A percentile compares a stretch with the other conserved stretches of the same genome.
These are phyloP conservation scores for Sebastes glaucus DNA, from an alignment of 2,797 vertebrate genomes.

Conservation along the genomic window DNA sequence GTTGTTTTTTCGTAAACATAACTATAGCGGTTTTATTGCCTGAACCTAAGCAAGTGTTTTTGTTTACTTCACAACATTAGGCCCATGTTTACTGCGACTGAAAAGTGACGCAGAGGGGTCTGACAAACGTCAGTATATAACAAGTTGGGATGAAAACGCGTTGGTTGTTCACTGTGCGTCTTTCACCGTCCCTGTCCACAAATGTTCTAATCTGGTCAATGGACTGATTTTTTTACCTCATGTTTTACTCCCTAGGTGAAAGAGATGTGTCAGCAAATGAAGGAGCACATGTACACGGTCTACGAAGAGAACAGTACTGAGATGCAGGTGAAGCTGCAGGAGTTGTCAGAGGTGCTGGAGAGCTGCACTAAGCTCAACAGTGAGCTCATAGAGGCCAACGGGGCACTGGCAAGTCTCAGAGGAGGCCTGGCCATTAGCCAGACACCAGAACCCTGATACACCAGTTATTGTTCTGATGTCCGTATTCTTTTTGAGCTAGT, in stretches of 20 bases:
- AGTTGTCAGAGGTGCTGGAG: conserved; percentile 66
- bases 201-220: neutral
- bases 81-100: too few relatives aligned
- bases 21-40: too few relatives aligned
- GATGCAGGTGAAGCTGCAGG: conserved; percentile 70
- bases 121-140: too few relatives aligned
- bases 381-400: conserved; percentile 67
- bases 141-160: too few relatives aligned
- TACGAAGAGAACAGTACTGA: conserved; percentile 69
- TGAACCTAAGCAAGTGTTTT: too few relatives aligned
- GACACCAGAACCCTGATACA: conserved; percentile 8
- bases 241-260: conserved; percentile 42
- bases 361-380: conserved; percentile 59
- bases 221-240: neutral
- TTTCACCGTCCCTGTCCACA: neutral
- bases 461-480: neutral
- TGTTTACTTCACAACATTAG: too few relatives aligned
- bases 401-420: conserved; percentile 53
- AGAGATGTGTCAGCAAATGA: conserved; percentile 63
- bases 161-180: neutral
- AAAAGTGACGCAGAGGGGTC: too few relatives aligned
- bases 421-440: conserved; percentile 33
- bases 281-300: conserved; percentile 58
- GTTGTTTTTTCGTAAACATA: too few relatives aligned
- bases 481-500: neutral